A percentile compares a stretch with the other conserved stretches of the same genome.
phyloP scores from a whole-genome alignment of 2,797 vertebrate species.

The Hybognathus amarus region DNA sequence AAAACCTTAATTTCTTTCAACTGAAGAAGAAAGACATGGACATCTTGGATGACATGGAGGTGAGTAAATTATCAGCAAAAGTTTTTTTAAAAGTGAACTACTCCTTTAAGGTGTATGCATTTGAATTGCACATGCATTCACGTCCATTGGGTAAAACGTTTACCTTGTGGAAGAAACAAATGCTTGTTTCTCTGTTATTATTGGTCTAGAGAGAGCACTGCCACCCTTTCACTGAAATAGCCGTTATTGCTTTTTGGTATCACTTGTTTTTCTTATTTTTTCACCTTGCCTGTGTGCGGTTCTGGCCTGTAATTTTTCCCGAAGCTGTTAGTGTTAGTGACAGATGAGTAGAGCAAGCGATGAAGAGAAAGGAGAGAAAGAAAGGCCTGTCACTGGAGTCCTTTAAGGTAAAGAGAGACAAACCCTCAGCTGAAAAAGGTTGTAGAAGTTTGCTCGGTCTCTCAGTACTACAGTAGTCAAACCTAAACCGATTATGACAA shows the following conservation, averaged over 20 bases:
- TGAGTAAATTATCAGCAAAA: too few species aligned
- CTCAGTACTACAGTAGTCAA: background rate
- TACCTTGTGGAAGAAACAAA: slow-evolving; percentile 77
- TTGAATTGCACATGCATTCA: slow-evolving; percentile 72
- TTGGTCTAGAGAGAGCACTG: slow-evolving; percentile 73
- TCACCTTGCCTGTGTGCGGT: slow-evolving; percentile 73
- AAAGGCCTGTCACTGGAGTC: background rate
- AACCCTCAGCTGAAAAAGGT: background rate
- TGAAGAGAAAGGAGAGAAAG: slow-evolving; percentile 44
- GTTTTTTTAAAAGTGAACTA: too few species aligned
- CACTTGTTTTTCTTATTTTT: slow-evolving; percentile 66
- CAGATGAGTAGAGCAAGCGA: slow-evolving; percentile 75
- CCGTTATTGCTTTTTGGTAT: slow-evolving; percentile 81
- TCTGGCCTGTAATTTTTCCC: slow-evolving; percentile 80
- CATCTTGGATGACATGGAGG: too few species aligned
- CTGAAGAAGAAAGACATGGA: too few species aligned
- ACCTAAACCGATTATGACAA: background rate
- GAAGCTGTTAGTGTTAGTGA: slow-evolving; percentile 85
- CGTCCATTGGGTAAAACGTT: slow-evolving; percentile 79
- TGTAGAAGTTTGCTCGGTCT: background rate
- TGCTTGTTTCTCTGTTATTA: slow-evolving; percentile 78
- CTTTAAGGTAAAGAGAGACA: slow-evolving; percentile 14
- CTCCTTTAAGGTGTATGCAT: slow-evolving; percentile 63
- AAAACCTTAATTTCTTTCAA: too few species aligned
- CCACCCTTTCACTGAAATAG: slow-evolving; percentile 78